Evolutionary conservation across 2,797 vertebrate species (phyloP).

Genomic region (Sitta carolinensis): DNA sequence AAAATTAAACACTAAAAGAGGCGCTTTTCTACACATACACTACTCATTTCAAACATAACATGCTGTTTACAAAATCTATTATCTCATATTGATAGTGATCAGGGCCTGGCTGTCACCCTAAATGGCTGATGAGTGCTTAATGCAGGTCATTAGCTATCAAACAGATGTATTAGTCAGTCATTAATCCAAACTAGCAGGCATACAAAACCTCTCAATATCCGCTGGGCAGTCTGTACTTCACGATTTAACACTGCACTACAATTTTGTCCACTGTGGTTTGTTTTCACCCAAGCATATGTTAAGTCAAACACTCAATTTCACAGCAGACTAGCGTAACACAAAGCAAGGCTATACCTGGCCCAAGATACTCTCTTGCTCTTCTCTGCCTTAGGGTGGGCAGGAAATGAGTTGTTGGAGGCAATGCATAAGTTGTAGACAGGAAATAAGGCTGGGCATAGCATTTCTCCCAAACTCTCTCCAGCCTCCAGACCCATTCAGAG

Average conservation of each 20-base stretch:
- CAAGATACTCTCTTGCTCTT: not conserved
- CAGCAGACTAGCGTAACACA: not conserved
- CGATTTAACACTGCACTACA: not conserved
- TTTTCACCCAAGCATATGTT: rapidly evolving
- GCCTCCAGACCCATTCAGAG: not conserved
- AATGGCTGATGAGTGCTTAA: not conserved
- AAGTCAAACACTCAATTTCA: not conserved
- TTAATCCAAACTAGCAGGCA: not conserved
- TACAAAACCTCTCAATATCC: not conserved
- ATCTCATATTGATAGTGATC: not conserved
- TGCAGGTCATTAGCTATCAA: not conserved
- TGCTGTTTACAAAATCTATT: not conserved
- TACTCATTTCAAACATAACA: not conserved
- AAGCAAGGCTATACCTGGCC: not conserved
- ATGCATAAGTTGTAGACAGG: too few species aligned
- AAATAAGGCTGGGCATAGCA: not conserved
- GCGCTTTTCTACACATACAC: not conserved
- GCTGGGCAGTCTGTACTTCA: not conserved
- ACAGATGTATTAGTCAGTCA: not conserved
- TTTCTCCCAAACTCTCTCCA: not conserved
- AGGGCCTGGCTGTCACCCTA: not conserved
- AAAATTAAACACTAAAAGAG: not conserved
- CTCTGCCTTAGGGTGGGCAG: not conserved
- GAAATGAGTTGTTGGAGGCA: not conserved
- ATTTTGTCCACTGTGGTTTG: not conserved